These are phyloP conservation scores for Meta bourneti DNA, from an alignment of 2,888 invertebrate species.

Conservation along the genomic window DNA sequence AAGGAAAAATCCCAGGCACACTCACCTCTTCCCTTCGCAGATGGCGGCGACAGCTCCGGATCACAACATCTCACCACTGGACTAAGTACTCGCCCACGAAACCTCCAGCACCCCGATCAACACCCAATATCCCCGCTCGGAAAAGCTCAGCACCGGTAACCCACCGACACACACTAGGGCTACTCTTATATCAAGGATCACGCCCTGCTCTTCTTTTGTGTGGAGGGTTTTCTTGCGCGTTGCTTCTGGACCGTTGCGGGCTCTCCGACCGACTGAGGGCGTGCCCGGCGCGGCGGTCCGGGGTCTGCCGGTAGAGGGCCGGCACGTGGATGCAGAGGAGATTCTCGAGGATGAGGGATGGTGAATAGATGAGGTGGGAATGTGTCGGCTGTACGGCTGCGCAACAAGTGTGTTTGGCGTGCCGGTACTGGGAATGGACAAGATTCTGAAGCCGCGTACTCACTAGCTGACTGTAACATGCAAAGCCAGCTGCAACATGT, in stretches of 20 bases:
- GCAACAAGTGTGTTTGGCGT: constrained; percentile 44
- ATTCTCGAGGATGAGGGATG: not conserved
- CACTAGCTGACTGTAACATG: too few species aligned
- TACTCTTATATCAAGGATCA: constrained; percentile 11
- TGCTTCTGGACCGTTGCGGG: constrained; percentile 13
- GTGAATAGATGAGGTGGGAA: not conserved
- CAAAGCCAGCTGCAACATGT: too few species aligned
- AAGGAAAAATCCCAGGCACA: not conserved
- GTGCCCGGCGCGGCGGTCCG: constrained; percentile 24
- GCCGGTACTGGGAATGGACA: not conserved
- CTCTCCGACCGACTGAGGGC: constrained; percentile 48
- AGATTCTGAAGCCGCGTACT: too few species aligned
- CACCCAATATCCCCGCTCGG: not conserved
- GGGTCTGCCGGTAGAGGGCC: constrained; percentile 50
- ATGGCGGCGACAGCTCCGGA: constrained; percentile 33
- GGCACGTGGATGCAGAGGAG: constrained; percentile 26
- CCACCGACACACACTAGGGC: constrained; percentile 13
- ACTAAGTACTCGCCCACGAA: not conserved
- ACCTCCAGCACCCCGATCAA: not conserved
- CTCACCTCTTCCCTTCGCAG: constrained; percentile 59
- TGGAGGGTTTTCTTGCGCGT: not conserved
- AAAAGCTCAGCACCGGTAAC: not conserved
- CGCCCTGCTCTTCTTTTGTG: constrained; percentile 2
- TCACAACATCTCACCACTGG: constrained; percentile 45
- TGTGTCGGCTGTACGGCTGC: constrained; percentile 26